phyloP scores from a whole-genome alignment of 2,888 invertebrate species.

The Tetranychus piercei region DNA sequence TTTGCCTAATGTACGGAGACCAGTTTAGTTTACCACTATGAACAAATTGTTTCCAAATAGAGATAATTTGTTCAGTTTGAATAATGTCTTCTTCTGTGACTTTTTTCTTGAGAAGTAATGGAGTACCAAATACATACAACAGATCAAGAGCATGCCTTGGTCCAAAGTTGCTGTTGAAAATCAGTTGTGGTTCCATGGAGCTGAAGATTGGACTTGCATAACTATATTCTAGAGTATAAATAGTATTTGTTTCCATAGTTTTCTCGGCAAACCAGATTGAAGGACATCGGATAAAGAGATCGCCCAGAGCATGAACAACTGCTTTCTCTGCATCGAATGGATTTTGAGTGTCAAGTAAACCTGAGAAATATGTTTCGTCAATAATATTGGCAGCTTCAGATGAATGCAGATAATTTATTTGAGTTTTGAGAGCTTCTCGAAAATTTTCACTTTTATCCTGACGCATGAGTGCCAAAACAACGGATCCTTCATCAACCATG shows the following conservation, averaged over 20 bases:
- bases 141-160: background rate
- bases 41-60: slow-evolving; percentile 2
- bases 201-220: background rate
- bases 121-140: background rate
- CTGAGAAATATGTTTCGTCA: background rate
- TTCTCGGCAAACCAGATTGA: slow-evolving; percentile 17
- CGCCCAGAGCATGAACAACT: slow-evolving; percentile 17
- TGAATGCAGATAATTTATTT: background rate
- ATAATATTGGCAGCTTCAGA: background rate
- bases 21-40: background rate
- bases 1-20: background rate
- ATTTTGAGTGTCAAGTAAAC: background rate
- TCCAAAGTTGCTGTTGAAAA: background rate
- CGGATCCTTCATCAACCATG: background rate
- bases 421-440: background rate
- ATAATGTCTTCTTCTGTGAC: background rate
- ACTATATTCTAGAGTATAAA: background rate
- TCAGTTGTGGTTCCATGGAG: background rate
- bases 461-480: background rate
- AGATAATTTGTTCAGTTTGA: background rate
- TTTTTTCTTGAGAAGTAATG: background rate
- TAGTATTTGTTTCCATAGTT: background rate
- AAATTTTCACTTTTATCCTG: background rate
- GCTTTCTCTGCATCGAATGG: slow-evolving; percentile 2
- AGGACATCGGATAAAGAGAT: slow-evolving; percentile 19